These are phyloP conservation scores for Lottia gigantea DNA, from an alignment of 2,888 invertebrate species.

Conservation along the genomic window DNA sequence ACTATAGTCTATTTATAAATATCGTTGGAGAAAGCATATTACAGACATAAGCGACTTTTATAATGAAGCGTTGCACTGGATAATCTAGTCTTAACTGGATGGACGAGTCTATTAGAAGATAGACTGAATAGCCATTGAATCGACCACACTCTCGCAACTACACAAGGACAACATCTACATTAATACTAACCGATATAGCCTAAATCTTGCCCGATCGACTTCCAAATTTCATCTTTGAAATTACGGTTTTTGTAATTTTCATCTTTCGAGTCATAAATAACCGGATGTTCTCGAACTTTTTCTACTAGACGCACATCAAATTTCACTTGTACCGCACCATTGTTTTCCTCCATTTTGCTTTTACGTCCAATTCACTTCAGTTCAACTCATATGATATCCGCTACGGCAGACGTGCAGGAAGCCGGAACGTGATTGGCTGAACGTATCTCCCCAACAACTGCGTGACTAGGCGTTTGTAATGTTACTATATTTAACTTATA, in stretches of 20 bases:
- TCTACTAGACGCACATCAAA: conserved; percentile 3
- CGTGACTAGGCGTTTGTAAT: not conserved
- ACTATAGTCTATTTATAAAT: too few relatives aligned
- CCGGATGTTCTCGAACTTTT: not conserved
- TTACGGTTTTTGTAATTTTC: not conserved
- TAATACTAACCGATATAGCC: not conserved
- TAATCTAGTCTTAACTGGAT: too few relatives aligned
- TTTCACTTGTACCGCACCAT: not conserved
- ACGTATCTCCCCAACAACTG: not conserved
- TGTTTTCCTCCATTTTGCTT: not conserved
- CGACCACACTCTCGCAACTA: too few relatives aligned
- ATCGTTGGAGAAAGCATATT: too few relatives aligned
- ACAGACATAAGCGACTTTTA: too few relatives aligned
- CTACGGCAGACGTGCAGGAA: conserved; percentile 8
- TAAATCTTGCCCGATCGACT: not conserved
- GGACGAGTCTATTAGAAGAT: too few relatives aligned
- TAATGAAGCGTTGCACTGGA: too few relatives aligned
- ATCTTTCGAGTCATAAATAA: not conserved
- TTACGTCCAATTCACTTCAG: not conserved
- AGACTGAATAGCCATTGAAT: too few relatives aligned
- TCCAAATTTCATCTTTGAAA: conserved; percentile 3
- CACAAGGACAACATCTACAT: too few relatives aligned
- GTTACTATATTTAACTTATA: conserved; percentile 3
- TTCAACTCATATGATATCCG: not conserved
- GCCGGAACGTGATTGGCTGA: conserved; percentile 9